A percentile compares a stretch with the other conserved stretches of the same genome.
phyloP scores from a whole-genome alignment of 2,888 invertebrate genomes.

The Hemistola chrysoprasaria region DNA sequence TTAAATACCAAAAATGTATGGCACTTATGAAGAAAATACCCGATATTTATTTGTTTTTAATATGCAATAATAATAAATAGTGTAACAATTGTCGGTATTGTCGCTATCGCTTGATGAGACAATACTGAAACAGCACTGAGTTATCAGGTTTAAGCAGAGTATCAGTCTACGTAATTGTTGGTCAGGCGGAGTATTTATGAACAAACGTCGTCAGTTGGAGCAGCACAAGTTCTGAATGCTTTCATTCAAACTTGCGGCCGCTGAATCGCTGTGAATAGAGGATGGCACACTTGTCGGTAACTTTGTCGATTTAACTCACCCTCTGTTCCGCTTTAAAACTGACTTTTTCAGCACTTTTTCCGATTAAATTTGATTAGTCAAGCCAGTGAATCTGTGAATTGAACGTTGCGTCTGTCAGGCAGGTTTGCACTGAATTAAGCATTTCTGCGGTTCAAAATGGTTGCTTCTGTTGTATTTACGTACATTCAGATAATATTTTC shows the following conservation, averaged over 20 bases:
- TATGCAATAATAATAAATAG: no score
- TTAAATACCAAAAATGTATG: no score
- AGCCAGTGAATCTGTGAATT: slow-evolving; percentile 15
- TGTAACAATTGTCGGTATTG: slow-evolving; percentile 6
- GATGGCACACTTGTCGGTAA: slow-evolving; percentile 58
- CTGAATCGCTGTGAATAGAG: slow-evolving; percentile 55
- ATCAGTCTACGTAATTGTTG: slow-evolving; percentile 36
- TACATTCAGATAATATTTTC: no score
- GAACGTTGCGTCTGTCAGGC: slow-evolving; percentile 18
- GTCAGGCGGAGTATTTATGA: slow-evolving; percentile 15
- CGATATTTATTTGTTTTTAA: no score
- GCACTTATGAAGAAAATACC: no score
- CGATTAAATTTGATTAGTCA: slow-evolving; percentile 28
- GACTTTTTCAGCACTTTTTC: no score
- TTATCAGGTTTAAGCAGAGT: slow-evolving; percentile 16
- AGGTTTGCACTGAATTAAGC: slow-evolving; percentile 10
- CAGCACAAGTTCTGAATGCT: slow-evolving; percentile 63
- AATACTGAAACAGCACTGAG: no score
- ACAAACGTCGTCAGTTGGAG: slow-evolving; percentile 25
- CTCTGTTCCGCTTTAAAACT: no score
- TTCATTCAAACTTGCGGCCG: slow-evolving; percentile 64
- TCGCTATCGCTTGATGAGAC: no score
- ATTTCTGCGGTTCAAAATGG: slow-evolving; percentile 9
- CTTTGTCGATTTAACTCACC: slow-evolving; percentile 63
- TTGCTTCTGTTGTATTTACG: not conserved